phyloP scores from a whole-genome alignment of 2,888 invertebrate species.

The Iselma pallidipennis region DNA sequence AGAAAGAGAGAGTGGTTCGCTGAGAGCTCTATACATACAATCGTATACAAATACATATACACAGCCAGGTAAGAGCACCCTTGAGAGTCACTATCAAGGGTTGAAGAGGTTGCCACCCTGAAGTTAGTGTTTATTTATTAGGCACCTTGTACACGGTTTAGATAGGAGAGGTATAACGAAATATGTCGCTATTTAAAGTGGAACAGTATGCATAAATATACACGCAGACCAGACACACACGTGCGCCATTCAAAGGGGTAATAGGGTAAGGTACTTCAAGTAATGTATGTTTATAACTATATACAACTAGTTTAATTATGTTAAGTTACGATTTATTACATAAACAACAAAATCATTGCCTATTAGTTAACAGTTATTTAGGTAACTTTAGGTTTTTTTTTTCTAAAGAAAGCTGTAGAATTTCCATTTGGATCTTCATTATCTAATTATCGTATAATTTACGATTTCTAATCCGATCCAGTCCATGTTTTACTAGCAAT shows the following conservation, averaged over 20 bases:
- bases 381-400: too few relatives aligned
- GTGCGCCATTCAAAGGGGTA: neutral
- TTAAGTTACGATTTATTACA: neutral
- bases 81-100: constrained; percentile 15
- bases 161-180: neutral
- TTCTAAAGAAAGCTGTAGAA: too few relatives aligned
- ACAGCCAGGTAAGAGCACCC: constrained; percentile 8
- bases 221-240: too few relatives aligned
- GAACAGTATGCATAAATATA: neutral
- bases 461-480: neutral
- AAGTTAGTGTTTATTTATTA: constrained; percentile 26
- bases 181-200: neutral
- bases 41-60: neutral
- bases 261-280: neutral
- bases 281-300: neutral
- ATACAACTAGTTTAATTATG: neutral
- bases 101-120: constrained; percentile 24
- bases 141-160: constrained; percentile 6
- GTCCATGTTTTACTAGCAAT: neutral
- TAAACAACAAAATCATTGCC: too few relatives aligned
- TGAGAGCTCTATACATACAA: neutral
- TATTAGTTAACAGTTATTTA: too few relatives aligned
- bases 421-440: neutral
- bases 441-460: neutral
- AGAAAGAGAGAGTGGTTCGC: neutral